Conservation (phyloP, 2,888 invertebrate genomes). For the Eupithecia subfuscata region DNA sequence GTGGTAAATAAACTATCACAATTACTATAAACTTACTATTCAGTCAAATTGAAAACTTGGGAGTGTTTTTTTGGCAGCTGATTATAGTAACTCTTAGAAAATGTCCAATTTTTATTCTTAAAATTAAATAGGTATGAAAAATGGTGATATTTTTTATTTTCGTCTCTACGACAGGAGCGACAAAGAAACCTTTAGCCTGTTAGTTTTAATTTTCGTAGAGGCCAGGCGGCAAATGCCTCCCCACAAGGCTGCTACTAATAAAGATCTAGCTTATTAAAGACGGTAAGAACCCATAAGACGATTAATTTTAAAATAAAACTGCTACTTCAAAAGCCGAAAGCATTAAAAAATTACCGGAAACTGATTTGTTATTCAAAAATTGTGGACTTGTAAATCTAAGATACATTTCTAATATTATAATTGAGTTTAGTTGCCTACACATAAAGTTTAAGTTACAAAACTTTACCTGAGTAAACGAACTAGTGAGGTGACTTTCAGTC, state of each 20-base stretch:
- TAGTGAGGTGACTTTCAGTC: slow-evolving; percentile 22
- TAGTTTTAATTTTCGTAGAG: background rate
- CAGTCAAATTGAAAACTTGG: too few relatives aligned
- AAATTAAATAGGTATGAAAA: too few relatives aligned
- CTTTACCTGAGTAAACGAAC: slow-evolving; percentile 41
- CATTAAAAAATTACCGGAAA: slow-evolving; percentile 18
- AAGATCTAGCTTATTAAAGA: background rate
- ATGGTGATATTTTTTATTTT: too few relatives aligned
- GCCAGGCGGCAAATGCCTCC: background rate
- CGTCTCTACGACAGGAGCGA: too few relatives aligned
- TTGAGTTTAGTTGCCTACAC: slow-evolving; percentile 33
- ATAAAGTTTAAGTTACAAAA: slow-evolving; percentile 40
- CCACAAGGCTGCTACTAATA: background rate
- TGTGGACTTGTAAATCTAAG: slow-evolving; percentile 14
- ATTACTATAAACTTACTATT: too few relatives aligned
- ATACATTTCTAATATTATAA: slow-evolving; percentile 26
- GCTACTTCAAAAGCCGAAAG: background rate
- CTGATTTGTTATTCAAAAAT: slow-evolving; percentile 21
- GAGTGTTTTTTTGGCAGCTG: too few relatives aligned
- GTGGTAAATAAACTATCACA: too few relatives aligned
- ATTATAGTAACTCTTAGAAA: too few relatives aligned
- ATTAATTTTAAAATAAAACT: background rate
- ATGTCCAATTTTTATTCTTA: too few relatives aligned
- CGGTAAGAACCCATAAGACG: background rate
- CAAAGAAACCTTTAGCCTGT: too few relatives aligned